Base-by-base conservation (phyloP, 1,140 invertebrate species). In the Microplitis demolitor region DNA sequence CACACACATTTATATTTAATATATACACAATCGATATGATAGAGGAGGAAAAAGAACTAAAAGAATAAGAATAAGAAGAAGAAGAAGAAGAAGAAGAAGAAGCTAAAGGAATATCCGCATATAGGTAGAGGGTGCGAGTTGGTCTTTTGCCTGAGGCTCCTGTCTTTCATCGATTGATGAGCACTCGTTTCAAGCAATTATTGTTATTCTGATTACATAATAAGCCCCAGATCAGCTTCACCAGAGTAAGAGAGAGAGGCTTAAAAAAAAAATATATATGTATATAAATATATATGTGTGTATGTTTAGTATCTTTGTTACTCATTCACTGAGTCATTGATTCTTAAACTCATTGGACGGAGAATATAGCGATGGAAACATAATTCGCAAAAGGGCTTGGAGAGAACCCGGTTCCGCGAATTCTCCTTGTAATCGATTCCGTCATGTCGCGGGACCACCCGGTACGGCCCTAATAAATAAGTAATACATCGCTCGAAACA, bases 361-460 rank as follows among this genome's bases (percentile, higher is more conserved):
- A 39, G 54, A 24, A 24, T 24, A 24, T 24, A 24, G 24, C 24
- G 69, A 76, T 72, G 63, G 71, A 75, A 70, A 74, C 69, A 78
- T 78, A 78, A 79, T 81, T 79, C 76, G 74, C 74, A 78, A 79
- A 72, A 76, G 73, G 72, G 66, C 34, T 64, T 14, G 9, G 37
- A 16, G 62, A 34, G 62, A 34, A 50, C 16, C 77, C 72, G 81
- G 84, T 87, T 87, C 85, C 79, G 83, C 83, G 85, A 87, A 87
- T 84, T 79, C 68, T 37, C 11, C 83, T 83, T 81, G 85, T 87
- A 87, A 87, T 87, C 85, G 85, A 87, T 87, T 87, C 83, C 81
- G 81, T 86, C 85, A 87, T 87, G 85, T 87, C 84, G 84, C 81
- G 81, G 78, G 85, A 87, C 85, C 85, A 87, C 85, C 85, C 85